Percentiles rank a stretch among this genome's conserved stretches.
Evolutionary conservation across 2,797 vertebrate genomes (phyloP).

Genomic region (Enoplosus armatus): DNA sequence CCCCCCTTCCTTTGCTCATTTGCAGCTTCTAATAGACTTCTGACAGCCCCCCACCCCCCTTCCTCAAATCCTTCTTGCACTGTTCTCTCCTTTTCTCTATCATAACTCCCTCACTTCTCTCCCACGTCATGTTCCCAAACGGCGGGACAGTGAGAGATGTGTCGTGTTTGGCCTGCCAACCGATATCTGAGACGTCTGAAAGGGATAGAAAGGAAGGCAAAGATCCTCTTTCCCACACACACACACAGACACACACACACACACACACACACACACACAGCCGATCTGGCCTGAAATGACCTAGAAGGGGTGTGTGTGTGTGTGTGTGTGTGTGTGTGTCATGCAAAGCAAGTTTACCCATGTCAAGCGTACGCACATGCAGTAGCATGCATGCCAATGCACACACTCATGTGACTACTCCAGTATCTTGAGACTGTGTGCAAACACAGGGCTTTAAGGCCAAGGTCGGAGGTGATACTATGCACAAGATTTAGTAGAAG

Average conservation of each 20-base stretch:
- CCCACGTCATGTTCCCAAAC: conserved; percentile 60
- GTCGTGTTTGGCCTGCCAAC: conserved; percentile 51
- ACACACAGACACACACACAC: conserved; percentile 36
- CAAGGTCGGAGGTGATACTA: conserved; percentile 75
- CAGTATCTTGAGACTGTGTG: conserved; percentile 48
- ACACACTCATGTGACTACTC: conserved; percentile 59
- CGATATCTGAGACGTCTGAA: conserved; percentile 77
- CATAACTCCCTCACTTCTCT: conserved; percentile 63
- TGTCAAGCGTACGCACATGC: conserved; percentile 49
- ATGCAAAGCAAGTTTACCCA: conserved; percentile 27
- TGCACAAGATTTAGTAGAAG: conserved; percentile 23
- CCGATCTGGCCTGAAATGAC: conserved; percentile 65
- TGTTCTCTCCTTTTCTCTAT: conserved; percentile 56
- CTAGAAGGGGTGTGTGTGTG: conserved; percentile 33
- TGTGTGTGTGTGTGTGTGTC: conserved; percentile 12
- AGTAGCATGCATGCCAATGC: conserved; percentile 38
- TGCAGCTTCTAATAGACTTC: conserved; percentile 68
- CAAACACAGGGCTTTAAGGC: conserved; percentile 53
- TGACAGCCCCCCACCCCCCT: conserved; percentile 5
- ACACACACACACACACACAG: conserved; percentile 37
- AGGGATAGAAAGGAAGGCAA: conserved; percentile 64
- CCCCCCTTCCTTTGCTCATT: conserved; percentile 48
- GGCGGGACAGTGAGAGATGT: conserved; percentile 69
- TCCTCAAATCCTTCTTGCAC: conserved; percentile 38
- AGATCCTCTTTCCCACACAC: conserved; percentile 70